Percentiles rank a stretch among this genome's conserved stretches.
Conservation (phyloP, 1,140 invertebrate genomes). For the Drosophila pachea region DNA sequence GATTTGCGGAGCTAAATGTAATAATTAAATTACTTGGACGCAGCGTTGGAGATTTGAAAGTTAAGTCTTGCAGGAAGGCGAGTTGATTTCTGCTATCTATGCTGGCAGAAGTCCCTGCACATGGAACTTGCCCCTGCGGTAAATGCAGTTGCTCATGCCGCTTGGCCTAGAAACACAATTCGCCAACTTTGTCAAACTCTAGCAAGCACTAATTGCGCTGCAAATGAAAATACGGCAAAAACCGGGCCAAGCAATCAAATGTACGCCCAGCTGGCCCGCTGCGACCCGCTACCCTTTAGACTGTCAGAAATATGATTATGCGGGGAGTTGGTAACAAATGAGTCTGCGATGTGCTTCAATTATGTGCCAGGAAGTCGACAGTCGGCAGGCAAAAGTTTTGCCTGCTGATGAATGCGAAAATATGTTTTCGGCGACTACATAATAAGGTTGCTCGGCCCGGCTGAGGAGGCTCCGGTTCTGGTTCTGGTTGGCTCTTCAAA, state of each 20-base stretch:
- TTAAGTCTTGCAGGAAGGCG: slow-evolving; percentile 6
- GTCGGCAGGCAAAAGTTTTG: slow-evolving; percentile 50
- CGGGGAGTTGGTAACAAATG: slow-evolving; percentile 58
- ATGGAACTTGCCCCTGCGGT: slow-evolving; percentile 9
- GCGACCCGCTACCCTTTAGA: background rate
- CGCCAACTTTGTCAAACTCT: slow-evolving; percentile 45
- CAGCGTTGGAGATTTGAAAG: slow-evolving; percentile 18
- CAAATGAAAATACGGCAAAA: slow-evolving; percentile 55
- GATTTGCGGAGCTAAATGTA: slow-evolving; percentile 17
- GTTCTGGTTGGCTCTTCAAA: background rate
- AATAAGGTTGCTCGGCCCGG: slow-evolving; percentile 53
- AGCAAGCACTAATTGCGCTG: slow-evolving; percentile 62
- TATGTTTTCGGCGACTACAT: slow-evolving; percentile 68
- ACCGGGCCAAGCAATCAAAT: slow-evolving; percentile 54
- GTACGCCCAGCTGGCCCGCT: slow-evolving; percentile 27
- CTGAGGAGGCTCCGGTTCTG: too few relatives aligned
- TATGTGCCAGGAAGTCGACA: slow-evolving; percentile 57
- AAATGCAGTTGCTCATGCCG: slow-evolving; percentile 21
- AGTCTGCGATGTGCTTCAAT: slow-evolving; percentile 74
- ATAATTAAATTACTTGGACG: slow-evolving; percentile 45
- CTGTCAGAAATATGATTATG: slow-evolving; percentile 53
- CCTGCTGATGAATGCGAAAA: slow-evolving; percentile 73
- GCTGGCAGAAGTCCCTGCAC: background rate
- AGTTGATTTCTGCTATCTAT: background rate
- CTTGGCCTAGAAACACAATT: slow-evolving; percentile 69